Evolutionary conservation across 1,140 invertebrate species (phyloP).

Genomic region (Anastrepha ludens): DNA sequence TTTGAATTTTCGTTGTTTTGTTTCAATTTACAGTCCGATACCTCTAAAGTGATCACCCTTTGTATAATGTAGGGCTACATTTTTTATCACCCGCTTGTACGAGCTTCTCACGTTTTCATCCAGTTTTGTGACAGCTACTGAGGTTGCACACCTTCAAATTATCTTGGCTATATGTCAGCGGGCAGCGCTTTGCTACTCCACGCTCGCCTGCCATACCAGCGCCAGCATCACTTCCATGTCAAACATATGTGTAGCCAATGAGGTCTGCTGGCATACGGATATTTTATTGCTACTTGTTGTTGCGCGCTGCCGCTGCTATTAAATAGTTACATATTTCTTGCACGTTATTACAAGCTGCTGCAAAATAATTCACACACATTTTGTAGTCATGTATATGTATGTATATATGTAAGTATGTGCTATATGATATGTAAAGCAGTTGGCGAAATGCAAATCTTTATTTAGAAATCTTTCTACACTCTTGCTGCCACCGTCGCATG

Average conservation of each 20-base stretch:
- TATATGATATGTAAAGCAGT: neutral
- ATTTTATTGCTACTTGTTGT: neutral
- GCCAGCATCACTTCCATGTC: neutral
- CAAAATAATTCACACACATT: neutral
- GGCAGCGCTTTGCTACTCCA: neutral
- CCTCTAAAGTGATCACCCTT: too few relatives aligned
- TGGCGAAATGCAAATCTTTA: constrained; percentile 37
- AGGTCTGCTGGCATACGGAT: too few relatives aligned
- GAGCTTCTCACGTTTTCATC: neutral
- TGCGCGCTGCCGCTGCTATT: neutral
- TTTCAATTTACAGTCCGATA: too few relatives aligned
- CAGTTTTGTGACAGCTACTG: neutral
- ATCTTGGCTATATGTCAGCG: constrained; percentile 20
- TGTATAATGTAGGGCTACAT: too few relatives aligned
- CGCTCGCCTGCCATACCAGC: neutral
- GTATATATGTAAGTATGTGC: neutral
- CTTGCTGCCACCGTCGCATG: neutral
- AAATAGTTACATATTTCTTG: too few relatives aligned
- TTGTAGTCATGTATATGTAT: neutral
- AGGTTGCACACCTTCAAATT: constrained; percentile 5
- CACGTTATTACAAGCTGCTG: neutral
- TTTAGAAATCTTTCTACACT: neutral
- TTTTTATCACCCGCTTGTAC: neutral
- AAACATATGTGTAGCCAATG: neutral
- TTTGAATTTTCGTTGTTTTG: too few relatives aligned